These are phyloP conservation scores for Momotus momota DNA, from an alignment of 2,797 vertebrate species.

Conservation along the genomic window DNA sequence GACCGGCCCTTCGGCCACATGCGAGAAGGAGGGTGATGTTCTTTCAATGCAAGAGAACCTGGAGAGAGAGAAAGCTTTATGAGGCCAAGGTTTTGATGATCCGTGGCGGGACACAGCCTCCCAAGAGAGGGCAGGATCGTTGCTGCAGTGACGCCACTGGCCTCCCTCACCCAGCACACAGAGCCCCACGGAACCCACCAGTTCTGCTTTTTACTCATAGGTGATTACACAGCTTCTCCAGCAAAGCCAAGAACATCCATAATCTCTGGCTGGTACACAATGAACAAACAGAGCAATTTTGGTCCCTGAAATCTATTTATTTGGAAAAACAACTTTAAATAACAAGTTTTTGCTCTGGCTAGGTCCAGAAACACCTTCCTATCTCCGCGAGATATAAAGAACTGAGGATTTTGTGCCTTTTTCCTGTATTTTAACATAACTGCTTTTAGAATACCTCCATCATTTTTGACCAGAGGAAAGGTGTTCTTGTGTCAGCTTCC, in stretches of 20 bases:
- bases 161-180: fast-evolving
- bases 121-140: fast-evolving
- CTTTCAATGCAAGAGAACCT: background rate
- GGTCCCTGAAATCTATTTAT: background rate
- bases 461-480: background rate
- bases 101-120: background rate
- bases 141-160: fast-evolving
- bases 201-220: background rate
- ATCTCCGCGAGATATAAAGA: background rate
- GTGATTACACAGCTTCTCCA: background rate
- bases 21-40: background rate
- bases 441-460: background rate
- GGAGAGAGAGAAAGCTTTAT: background rate
- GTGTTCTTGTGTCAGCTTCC: background rate
- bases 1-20: fast-evolving
- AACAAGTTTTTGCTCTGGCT: background rate
- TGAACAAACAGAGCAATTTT: background rate
- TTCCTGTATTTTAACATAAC: background rate
- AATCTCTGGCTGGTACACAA: background rate
- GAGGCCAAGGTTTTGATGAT: background rate
- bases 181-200: fast-evolving
- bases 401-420: background rate
- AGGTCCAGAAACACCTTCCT: background rate
- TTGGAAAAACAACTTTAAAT: background rate
- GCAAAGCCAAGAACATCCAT: fast-evolving